These are phyloP conservation scores for Plotosus lineatus DNA, from an alignment of 2,113 vertebrate genomes.

Conservation along the genomic window DNA sequence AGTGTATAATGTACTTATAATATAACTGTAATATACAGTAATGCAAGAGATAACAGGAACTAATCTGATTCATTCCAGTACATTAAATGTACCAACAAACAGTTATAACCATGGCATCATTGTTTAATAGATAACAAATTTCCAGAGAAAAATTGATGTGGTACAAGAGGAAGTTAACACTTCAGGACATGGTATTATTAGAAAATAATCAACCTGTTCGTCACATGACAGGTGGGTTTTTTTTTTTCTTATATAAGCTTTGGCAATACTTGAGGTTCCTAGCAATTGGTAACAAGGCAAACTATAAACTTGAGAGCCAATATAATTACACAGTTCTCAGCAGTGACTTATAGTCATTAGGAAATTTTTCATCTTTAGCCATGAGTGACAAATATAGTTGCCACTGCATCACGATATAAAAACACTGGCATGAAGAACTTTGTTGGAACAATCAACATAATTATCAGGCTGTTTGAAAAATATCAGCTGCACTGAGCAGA, in stretches of 20 bases:
- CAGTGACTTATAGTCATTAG: not conserved
- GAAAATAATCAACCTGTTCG: not conserved
- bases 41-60: not conserved
- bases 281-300: not conserved
- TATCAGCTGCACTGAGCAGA: not conserved
- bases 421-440: not conserved
- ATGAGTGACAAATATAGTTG: constrained; percentile 18
- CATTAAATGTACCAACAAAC: not conserved
- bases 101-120: not conserved
- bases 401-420: not conserved
- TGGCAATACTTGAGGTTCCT: not conserved
- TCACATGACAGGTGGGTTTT: not conserved
- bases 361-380: not conserved
- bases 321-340: not conserved
- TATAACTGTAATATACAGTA: not conserved
- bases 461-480: constrained; percentile 18
- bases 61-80: not conserved
- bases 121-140: not conserved
- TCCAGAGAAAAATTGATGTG: not conserved
- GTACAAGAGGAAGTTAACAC: not conserved
- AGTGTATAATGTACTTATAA: too few relatives aligned
- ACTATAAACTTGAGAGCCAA: constrained; percentile 1
- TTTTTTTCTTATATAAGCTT: not conserved
- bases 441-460: not conserved
- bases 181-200: not conserved